A percentile compares a stretch with the other conserved stretches of the same genome.
These are phyloP conservation scores for Syngnathus rostellatus DNA, from an alignment of 2,797 vertebrate genomes.

Conservation along the genomic window DNA sequence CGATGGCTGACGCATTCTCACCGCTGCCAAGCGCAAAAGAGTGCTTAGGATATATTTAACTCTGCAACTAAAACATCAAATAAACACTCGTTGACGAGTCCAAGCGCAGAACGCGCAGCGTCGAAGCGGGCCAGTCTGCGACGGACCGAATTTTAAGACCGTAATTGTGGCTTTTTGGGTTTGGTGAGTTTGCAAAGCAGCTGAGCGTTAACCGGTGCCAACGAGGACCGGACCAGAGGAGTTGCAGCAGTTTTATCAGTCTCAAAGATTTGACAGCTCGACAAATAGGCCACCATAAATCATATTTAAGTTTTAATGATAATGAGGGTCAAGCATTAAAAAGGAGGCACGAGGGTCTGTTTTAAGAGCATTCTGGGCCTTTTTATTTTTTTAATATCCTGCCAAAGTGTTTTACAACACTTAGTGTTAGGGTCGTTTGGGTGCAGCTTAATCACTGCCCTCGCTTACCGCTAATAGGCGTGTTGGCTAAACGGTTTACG, in stretches of 20 bases:
- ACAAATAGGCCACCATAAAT: background rate
- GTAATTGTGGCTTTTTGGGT: background rate
- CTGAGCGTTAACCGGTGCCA: background rate
- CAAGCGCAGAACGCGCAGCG: background rate
- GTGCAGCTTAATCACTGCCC: background rate
- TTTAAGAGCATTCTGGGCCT: background rate
- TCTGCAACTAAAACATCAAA: background rate
- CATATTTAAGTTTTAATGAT: background rate
- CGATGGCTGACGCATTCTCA: slow-evolving; percentile 15
- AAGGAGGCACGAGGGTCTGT: background rate
- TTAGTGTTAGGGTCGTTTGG: background rate
- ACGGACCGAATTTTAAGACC: background rate
- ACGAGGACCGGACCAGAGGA: background rate
- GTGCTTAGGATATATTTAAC: slow-evolving; percentile 10
- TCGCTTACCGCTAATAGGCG: background rate
- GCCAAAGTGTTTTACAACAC: background rate
- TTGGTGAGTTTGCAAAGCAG: background rate
- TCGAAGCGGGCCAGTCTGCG: background rate
- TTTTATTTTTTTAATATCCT: background rate
- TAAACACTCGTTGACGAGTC: slow-evolving; percentile 5
- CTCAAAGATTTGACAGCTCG: too few relatives aligned
- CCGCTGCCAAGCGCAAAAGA: slow-evolving; percentile 16
- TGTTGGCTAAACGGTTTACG: background rate
- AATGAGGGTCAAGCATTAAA: background rate
- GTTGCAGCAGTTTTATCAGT: too few relatives aligned